Base-by-base conservation (phyloP, 2,888 invertebrate genomes). In the Acanthacorydalis orientalis region DNA sequence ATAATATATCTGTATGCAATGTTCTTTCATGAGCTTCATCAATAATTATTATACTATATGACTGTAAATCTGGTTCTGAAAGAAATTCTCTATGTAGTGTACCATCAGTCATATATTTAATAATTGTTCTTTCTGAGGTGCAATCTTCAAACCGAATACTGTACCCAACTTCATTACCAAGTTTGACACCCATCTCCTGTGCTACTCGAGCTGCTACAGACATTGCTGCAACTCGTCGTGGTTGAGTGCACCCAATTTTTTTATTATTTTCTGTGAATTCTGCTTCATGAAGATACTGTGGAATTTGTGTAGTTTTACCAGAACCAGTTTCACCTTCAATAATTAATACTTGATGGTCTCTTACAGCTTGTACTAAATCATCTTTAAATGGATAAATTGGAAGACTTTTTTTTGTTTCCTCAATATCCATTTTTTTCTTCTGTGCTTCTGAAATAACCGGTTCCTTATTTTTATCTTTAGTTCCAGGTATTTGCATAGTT, bases 21-120 rank as follows among this genome's bases (percentile, higher is more conserved):
- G 98, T 98, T 39, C 98, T 73, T 65, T 98, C 98, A 68, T 99
- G 98, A 52, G 98, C 98, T 70, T 99, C 98, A 65, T 99, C 98
- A 60, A 98, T 93, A 49, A 98, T 98, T 85, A 98, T 89, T 0
- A 96, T 96, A 70, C 90, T 93, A 66, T 98, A 98, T 2, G 90
- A 83, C 39, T 83, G 85, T 48, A 99, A 70, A 70, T 96, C 96
- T 1, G 98, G 98, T 65, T 98, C 97, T 40, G 91, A 88, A 2
- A 98, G 73, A 64, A 98, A 98, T 68, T 98, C 98, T 59, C 98
- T 72, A 53, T 98, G 86, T 40, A 98, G 67, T 60, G 97, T 98
- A 59, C 98, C 98, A 68, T 98, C 98, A 32, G 98, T 98, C 97
- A 98, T 97, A 62, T 98, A 98, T 66, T 98, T 98, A 44, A 98